phyloP scores from a whole-genome alignment of 1,140 invertebrate genomes.

The Oreohelix idahoensis region DNA sequence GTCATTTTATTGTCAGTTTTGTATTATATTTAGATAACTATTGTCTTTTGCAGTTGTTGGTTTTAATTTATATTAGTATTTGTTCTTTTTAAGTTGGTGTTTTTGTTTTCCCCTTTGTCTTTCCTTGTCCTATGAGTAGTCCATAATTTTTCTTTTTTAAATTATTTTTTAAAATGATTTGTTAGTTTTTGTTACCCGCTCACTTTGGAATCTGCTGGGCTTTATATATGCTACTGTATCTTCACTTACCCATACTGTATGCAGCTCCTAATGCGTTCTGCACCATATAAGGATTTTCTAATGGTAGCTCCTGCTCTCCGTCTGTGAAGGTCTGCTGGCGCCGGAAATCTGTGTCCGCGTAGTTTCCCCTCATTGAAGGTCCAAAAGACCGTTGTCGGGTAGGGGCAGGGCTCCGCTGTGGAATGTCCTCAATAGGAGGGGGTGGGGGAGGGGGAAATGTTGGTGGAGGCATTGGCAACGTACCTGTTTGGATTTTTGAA shows the following conservation, averaged over 20 bases:
- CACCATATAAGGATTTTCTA: conserved; percentile 91
- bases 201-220: too few species aligned
- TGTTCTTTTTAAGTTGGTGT: too few species aligned
- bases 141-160: too few species aligned
- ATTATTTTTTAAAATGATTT: too few species aligned
- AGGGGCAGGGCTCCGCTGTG: conserved; percentile 58
- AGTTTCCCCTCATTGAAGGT: conserved; percentile 65
- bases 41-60: too few species aligned
- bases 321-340: conserved; percentile 69
- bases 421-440: conserved; percentile 71
- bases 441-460: conserved; percentile 62
- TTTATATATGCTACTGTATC: neutral
- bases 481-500: conserved; percentile 23
- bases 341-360: conserved; percentile 60
- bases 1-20: too few species aligned
- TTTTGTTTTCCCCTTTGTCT: too few species aligned
- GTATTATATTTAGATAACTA: too few species aligned
- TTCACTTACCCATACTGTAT: conserved; percentile 86
- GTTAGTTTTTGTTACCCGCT: too few species aligned
- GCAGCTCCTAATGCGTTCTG: conserved; percentile 84
- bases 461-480: conserved; percentile 58
- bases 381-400: conserved; percentile 58
- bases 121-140: too few species aligned
- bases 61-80: too few species aligned
- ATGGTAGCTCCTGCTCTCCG: conserved; percentile 81